Evolutionary conservation across 2,797 vertebrate species (phyloP).

Genomic region (Anniella stebbinsi): DNA sequence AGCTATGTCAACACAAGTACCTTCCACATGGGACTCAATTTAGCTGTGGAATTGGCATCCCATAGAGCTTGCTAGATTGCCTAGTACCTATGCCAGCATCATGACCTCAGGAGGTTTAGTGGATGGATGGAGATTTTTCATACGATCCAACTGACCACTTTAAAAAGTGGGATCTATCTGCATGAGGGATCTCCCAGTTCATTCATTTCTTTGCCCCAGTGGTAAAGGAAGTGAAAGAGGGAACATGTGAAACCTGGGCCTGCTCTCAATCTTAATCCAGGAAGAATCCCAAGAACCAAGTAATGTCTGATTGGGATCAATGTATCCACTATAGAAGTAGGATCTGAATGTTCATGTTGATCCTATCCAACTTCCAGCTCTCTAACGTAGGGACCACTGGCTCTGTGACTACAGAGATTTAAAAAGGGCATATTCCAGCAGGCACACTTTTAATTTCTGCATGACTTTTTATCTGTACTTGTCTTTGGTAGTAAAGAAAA

Average conservation of each 20-base stretch:
- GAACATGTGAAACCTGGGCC: not conserved
- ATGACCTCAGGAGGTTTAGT: not conserved
- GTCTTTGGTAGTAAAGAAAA: slow-evolving; percentile 18
- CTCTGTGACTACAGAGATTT: not conserved
- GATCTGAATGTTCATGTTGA: not conserved
- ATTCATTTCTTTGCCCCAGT: not conserved
- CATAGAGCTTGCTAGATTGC: not conserved
- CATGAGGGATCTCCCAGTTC: not conserved
- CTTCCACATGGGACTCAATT: not conserved
- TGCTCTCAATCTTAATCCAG: not conserved
- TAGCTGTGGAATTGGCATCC: not conserved
- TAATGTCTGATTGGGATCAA: not conserved
- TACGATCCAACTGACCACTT: not conserved
- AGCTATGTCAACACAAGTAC: not conserved
- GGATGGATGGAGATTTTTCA: not conserved
- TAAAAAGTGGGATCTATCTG: not conserved
- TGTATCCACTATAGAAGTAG: not conserved
- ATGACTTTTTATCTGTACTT: slow-evolving; percentile 14
- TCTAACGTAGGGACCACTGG: not conserved
- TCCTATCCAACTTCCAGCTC: not conserved
- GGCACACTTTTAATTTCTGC: not conserved
- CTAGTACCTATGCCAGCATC: not conserved
- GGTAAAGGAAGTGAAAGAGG: not conserved
- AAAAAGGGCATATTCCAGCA: not conserved
- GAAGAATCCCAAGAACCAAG: not conserved